phyloP scores from a whole-genome alignment of 2,797 vertebrate genomes.

The Molossus molossus region DNA sequence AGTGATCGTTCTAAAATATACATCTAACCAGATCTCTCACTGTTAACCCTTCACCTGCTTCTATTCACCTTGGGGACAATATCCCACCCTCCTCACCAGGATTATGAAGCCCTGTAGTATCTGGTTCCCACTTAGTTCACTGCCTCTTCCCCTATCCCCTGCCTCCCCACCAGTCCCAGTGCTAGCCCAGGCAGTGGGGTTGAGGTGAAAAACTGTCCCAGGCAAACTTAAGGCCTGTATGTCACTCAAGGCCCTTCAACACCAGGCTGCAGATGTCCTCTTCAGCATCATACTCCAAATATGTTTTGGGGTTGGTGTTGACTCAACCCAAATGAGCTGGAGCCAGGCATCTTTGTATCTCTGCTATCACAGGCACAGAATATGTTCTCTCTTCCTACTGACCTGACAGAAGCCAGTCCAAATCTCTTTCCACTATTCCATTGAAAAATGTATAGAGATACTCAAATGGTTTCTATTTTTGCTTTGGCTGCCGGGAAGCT shows the following conservation, averaged over 20 bases:
- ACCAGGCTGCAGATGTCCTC: neutral
- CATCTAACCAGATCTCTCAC: neutral
- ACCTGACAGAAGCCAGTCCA: neutral
- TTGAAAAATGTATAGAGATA: neutral
- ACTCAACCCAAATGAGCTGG: neutral
- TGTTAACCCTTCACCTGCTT: neutral
- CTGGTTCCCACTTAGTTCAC: neutral
- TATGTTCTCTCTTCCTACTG: neutral
- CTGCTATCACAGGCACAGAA: conserved; percentile 11
- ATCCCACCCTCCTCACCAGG: neutral
- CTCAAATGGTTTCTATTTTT: conserved; percentile 44
- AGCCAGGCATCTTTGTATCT: neutral
- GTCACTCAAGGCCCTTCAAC: neutral
- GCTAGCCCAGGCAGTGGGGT: neutral
- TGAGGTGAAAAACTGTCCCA: neutral
- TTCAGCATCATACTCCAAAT: neutral
- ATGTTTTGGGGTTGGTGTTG: no score
- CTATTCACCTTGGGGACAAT: neutral
- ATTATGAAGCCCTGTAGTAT: neutral
- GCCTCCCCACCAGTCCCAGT: neutral
- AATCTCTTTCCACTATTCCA: neutral
- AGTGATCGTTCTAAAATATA: neutral
- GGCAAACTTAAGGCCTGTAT: neutral
- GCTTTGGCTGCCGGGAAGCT: conserved; percentile 46
- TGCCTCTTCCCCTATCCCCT: neutral